Evolutionary conservation across 2,888 invertebrate species (phyloP).

Genomic region (Mythimna lalbum): DNA sequence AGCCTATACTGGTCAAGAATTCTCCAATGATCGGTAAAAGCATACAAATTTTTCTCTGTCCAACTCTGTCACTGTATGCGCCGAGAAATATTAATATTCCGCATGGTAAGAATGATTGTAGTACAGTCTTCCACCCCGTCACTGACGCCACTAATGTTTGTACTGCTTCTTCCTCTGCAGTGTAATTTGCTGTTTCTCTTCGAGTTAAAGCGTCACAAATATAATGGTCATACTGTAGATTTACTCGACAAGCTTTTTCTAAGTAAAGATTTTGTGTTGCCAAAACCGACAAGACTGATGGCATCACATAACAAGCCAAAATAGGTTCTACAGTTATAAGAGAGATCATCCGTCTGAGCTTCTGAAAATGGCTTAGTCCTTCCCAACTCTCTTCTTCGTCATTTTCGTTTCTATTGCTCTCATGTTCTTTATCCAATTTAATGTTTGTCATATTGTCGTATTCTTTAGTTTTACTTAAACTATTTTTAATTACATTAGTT

Average conservation of each 20-base stretch:
- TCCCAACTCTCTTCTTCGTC: slow-evolving; percentile 81
- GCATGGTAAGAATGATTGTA: slow-evolving; percentile 95
- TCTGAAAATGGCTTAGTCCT: slow-evolving; percentile 89
- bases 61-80: slow-evolving; percentile 93
- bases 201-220: slow-evolving; percentile 94
- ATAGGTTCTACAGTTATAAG: slow-evolving; percentile 95
- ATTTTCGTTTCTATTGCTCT: slow-evolving; percentile 69
- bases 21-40: slow-evolving; percentile 95
- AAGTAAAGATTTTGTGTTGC: slow-evolving; percentile 96
- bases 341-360: slow-evolving; percentile 89
- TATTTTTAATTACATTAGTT: slow-evolving; percentile 80
- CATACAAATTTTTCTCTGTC: slow-evolving; percentile 95
- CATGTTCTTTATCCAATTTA: slow-evolving; percentile 69
- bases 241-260: slow-evolving; percentile 96
- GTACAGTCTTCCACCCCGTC: slow-evolving; percentile 96
- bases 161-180: slow-evolving; percentile 92
- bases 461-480: slow-evolving; percentile 75
- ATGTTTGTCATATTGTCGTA: slow-evolving; percentile 55
- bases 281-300: slow-evolving; percentile 92
- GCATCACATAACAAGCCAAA: slow-evolving; percentile 93
- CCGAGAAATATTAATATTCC: slow-evolving; percentile 95
- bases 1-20: slow-evolving; percentile 94
- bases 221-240: slow-evolving; percentile 93
- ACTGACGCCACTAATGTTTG: slow-evolving; percentile 95
- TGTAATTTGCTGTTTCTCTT: slow-evolving; percentile 92